phyloP scores from a whole-genome alignment of 2,797 vertebrate genomes.

The Ptychadena robeensis region DNA sequence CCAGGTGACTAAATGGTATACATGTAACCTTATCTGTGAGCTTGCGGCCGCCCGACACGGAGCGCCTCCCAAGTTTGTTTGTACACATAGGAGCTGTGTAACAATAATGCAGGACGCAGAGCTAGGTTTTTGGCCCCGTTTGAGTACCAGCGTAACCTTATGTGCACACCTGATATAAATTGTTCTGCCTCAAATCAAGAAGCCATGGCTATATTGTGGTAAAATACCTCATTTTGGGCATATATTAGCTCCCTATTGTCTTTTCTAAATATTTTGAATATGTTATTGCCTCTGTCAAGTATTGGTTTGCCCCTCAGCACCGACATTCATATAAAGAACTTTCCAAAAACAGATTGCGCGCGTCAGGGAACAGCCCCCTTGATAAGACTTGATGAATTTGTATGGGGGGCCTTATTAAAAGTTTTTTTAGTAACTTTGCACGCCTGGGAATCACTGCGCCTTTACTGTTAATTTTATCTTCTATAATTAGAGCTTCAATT shows the following conservation, averaged over 20 bases:
- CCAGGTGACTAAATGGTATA: no score
- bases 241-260: slow-evolving; percentile 11
- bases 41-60: no score
- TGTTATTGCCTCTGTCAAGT: not conserved
- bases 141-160: no score
- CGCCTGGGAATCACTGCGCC: slow-evolving; percentile 32
- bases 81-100: no score
- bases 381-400: slow-evolving; percentile 32
- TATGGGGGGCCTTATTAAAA: slow-evolving; percentile 15
- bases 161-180: no score
- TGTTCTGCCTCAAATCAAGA: not conserved
- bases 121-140: no score
- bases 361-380: slow-evolving; percentile 23
- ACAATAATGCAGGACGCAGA: no score
- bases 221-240: not conserved
- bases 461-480: slow-evolving; percentile 42
- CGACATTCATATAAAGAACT: not conserved
- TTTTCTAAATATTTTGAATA: slow-evolving; percentile 29
- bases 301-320: slow-evolving; percentile 11
- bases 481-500: slow-evolving; percentile 44
- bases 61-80: no score
- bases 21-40: no score
- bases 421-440: slow-evolving; percentile 32
- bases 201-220: not conserved
- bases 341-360: slow-evolving; percentile 22